A percentile compares a stretch with the other conserved stretches of the same genome.
phyloP scores from a whole-genome alignment of 2,113 vertebrate species.

The Rattus norvegicus region DNA sequence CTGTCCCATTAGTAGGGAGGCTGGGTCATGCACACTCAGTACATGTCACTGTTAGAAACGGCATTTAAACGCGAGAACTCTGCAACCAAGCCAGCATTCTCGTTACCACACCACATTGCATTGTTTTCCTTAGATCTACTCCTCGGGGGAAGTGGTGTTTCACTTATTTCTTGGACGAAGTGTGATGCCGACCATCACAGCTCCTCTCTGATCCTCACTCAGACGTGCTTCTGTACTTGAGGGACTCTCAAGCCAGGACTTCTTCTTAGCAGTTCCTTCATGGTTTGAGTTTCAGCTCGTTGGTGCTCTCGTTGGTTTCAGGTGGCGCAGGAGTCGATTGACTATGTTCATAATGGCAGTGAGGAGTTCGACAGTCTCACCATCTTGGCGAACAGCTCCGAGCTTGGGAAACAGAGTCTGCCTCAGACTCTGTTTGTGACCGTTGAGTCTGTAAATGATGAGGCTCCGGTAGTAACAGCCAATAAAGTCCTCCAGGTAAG shows the following conservation, averaged over 20 bases:
- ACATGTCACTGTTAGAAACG: neutral
- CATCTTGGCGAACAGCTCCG: conserved; percentile 89
- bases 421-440: conserved; percentile 88
- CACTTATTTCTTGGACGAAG: neutral
- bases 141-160: neutral
- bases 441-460: conserved; percentile 91
- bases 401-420: conserved; percentile 91
- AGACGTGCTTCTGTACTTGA: neutral
- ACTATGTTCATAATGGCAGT: conserved; percentile 92
- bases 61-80: neutral
- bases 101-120: neutral
- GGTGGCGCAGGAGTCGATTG: conserved; percentile 93
- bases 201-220: neutral
- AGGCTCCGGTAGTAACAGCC: conserved; percentile 89
- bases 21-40: too few species aligned
- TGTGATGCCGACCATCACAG: neutral
- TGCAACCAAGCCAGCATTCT: neutral
- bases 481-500: conserved; percentile 94
- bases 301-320: conserved; percentile 78
- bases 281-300: neutral
- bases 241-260: neutral
- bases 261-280: neutral
- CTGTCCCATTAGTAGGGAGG: neutral
- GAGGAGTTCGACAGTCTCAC: conserved; percentile 92
- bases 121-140: neutral